Evolutionary conservation across 2,113 vertebrate genomes (phyloP).

Genomic region (Actinemys pallida): DNA sequence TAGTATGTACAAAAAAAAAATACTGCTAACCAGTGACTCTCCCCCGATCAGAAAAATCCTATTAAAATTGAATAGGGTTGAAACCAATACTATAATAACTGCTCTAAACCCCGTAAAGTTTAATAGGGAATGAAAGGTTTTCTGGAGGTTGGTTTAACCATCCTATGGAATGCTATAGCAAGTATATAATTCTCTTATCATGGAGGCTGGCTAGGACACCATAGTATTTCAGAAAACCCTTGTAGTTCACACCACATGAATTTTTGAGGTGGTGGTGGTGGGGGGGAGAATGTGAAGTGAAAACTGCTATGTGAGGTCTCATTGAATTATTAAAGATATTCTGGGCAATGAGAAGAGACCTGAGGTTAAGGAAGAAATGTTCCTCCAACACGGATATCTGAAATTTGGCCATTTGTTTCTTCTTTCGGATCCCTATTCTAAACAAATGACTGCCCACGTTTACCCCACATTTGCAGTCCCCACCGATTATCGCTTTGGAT

Average conservation of each 20-base stretch:
- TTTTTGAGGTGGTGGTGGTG: not conserved
- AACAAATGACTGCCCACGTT: not conserved
- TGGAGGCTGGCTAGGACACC: not conserved
- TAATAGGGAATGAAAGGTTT: accelerated
- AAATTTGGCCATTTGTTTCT: not conserved
- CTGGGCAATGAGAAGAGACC: not conserved
- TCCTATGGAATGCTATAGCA: not conserved
- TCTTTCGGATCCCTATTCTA: not conserved
- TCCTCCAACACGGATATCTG: not conserved
- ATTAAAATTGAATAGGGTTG: not conserved
- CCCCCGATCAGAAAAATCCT: not conserved
- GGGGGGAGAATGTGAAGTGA: not conserved
- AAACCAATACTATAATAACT: not conserved
- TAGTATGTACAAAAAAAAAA: not conserved
- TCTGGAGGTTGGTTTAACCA: not conserved
- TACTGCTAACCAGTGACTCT: not conserved
- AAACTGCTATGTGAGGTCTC: not conserved
- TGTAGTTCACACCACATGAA: not conserved
- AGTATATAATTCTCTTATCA: not conserved
- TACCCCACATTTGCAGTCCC: not conserved
- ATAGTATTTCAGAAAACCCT: not conserved
- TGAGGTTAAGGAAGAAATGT: not conserved
- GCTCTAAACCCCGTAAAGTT: not conserved
- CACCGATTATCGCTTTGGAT: not conserved
- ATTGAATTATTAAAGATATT: not conserved